These are phyloP conservation scores for Drosophila ananassae DNA, from an alignment of 1,140 invertebrate species.

Conservation along the genomic window DNA sequence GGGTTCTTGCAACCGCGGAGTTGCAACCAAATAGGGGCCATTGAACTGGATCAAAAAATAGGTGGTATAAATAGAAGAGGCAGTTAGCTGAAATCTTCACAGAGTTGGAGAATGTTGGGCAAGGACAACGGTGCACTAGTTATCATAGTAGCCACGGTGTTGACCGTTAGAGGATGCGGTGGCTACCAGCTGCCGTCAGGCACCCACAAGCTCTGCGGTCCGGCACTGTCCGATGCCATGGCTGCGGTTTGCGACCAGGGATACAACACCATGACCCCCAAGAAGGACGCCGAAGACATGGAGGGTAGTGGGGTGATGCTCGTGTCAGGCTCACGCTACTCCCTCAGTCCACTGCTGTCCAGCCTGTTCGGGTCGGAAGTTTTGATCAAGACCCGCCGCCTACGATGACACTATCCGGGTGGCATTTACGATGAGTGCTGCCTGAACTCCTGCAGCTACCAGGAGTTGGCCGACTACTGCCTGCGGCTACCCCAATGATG, in stretches of 20 bases:
- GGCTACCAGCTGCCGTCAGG: slow-evolving; percentile 51
- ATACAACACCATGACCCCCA: slow-evolving; percentile 45
- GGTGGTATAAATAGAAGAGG: slow-evolving; percentile 59
- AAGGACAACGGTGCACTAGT: slow-evolving; percentile 40
- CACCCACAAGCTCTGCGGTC: slow-evolving; percentile 65
- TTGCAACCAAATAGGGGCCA: slow-evolving; percentile 49
- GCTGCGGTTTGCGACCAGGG: slow-evolving; percentile 58
- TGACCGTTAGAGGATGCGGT: slow-evolving; percentile 23
- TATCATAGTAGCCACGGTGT: slow-evolving; percentile 17
- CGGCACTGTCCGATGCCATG: slow-evolving; percentile 56
- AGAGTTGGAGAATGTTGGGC: slow-evolving; percentile 49
- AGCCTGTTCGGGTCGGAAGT: slow-evolving; percentile 55
- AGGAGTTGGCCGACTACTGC: slow-evolving; percentile 62
- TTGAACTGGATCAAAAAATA: slow-evolving; percentile 49
- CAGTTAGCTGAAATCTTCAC: slow-evolving; percentile 8
- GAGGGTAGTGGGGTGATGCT: background rate
- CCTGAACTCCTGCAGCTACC: slow-evolving; percentile 51
- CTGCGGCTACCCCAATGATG: slow-evolving; percentile 18
- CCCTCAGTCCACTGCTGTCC: slow-evolving; percentile 52
- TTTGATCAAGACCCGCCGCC: slow-evolving; percentile 59
- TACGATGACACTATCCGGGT: slow-evolving; percentile 31
- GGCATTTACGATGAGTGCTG: slow-evolving; percentile 72
- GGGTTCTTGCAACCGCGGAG: background rate
- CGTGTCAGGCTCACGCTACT: slow-evolving; percentile 8
- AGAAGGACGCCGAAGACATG: background rate